Percentiles rank a stretch among this genome's conserved stretches.
Conservation (phyloP, 2,888 invertebrate species). For the Drosophila recens region DNA sequence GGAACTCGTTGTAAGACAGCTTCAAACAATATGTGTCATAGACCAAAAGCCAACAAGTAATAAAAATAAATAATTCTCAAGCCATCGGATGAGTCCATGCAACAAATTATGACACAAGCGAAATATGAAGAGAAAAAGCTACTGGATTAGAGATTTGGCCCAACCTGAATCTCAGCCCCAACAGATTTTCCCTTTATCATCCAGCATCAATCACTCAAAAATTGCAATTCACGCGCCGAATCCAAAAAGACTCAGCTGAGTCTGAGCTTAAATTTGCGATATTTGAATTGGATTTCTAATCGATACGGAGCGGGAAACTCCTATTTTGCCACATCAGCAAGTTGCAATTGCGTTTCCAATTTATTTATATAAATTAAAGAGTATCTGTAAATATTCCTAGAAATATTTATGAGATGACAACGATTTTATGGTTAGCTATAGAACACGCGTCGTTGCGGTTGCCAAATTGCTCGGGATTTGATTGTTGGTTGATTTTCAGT, state of each 20-base stretch:
- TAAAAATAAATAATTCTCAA: constrained; percentile 5
- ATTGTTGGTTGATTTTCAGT: constrained; percentile 31
- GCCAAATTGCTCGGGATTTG: constrained; percentile 23
- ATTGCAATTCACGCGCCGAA: constrained; percentile 26
- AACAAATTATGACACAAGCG: neutral
- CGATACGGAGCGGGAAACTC: neutral
- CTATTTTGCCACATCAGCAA: constrained; percentile 39
- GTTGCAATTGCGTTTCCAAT: constrained; percentile 37
- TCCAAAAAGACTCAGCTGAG: constrained; percentile 2
- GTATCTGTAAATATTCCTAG: neutral
- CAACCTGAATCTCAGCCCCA: neutral
- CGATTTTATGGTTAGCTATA: constrained; percentile 39
- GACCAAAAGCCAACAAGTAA: neutral
- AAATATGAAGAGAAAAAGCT: neutral
- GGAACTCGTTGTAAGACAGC: neutral
- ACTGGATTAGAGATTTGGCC: neutral
- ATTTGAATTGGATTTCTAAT: constrained; percentile 19
- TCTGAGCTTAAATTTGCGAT: constrained; percentile 19
- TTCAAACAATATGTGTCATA: neutral
- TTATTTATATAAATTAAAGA: constrained; percentile 21
- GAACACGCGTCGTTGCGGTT: constrained; percentile 49
- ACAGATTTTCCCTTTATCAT: constrained; percentile 1
- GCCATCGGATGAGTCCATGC: neutral
- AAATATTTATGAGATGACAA: constrained; percentile 41
- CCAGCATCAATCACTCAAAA: constrained; percentile 24